These are phyloP conservation scores for Tortrix viridana DNA, from an alignment of 2,888 invertebrate species.

Conservation along the genomic window DNA sequence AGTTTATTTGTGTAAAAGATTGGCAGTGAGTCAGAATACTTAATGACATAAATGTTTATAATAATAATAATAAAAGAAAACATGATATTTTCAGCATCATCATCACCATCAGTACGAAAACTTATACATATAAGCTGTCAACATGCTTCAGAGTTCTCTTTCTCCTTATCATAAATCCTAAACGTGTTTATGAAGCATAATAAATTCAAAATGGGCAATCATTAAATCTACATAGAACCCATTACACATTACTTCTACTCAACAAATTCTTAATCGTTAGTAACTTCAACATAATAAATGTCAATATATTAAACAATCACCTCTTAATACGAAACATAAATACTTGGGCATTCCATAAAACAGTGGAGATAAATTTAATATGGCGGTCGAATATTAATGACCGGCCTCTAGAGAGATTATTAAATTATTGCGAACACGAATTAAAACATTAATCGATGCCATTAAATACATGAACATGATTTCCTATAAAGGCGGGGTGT, in stretches of 20 bases:
- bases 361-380: constrained; percentile 34
- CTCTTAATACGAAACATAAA: constrained; percentile 31
- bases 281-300: constrained; percentile 17
- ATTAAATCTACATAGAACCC: not conserved
- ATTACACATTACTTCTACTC: not conserved
- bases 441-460: constrained; percentile 69
- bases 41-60: too few relatives aligned
- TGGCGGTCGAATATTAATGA: constrained; percentile 35
- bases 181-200: too few relatives aligned
- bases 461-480: constrained; percentile 54
- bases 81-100: too few relatives aligned
- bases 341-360: constrained; percentile 33
- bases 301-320: constrained; percentile 34
- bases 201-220: not conserved
- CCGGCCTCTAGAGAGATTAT: constrained; percentile 48
- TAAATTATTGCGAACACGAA: constrained; percentile 67
- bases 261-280: constrained; percentile 20
- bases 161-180: too few relatives aligned
- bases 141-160: too few relatives aligned
- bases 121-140: too few relatives aligned
- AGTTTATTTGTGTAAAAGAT: too few relatives aligned
- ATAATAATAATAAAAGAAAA: too few relatives aligned
- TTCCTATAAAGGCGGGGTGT: constrained; percentile 44
- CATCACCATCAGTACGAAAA: too few relatives aligned
- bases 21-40: too few relatives aligned